Conservation (phyloP, 2,888 invertebrate species). For the Loripinus fragilis region DNA sequence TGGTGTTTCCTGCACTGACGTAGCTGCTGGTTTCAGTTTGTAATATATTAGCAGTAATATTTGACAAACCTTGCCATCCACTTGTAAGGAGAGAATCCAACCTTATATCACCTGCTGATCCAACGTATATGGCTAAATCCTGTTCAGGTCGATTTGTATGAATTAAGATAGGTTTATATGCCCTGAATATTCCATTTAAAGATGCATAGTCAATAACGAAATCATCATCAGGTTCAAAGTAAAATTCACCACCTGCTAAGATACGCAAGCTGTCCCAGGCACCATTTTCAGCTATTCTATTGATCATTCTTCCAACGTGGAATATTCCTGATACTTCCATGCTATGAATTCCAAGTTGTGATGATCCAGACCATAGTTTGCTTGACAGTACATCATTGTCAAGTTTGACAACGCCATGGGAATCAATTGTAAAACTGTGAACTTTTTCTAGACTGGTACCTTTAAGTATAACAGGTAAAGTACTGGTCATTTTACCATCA, state of each 20-base stretch:
- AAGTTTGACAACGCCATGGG: constrained; percentile 57
- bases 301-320: constrained; percentile 55
- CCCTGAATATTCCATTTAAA: constrained; percentile 51
- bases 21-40: constrained; percentile 43
- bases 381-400: constrained; percentile 54
- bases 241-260: constrained; percentile 47
- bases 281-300: constrained; percentile 35
- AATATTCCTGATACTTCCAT: constrained; percentile 60
- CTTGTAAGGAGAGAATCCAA: constrained; percentile 51
- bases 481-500: constrained; percentile 60
- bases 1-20: constrained; percentile 53
- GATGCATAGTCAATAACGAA: constrained; percentile 54
- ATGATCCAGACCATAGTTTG: constrained; percentile 56
- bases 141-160: constrained; percentile 25
- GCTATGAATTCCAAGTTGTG: constrained; percentile 52
- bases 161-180: constrained; percentile 47
- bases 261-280: constrained; percentile 64
- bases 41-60: constrained; percentile 40
- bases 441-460: constrained; percentile 51
- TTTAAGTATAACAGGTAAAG: constrained; percentile 52
- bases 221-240: constrained; percentile 57
- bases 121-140: constrained; percentile 30
- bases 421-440: constrained; percentile 51
- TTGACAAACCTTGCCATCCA: constrained; percentile 44
- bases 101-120: constrained; percentile 34